Evolutionary conservation across 2,888 invertebrate genomes (phyloP).

Genomic region (Rhagophthalmus giganteus): DNA sequence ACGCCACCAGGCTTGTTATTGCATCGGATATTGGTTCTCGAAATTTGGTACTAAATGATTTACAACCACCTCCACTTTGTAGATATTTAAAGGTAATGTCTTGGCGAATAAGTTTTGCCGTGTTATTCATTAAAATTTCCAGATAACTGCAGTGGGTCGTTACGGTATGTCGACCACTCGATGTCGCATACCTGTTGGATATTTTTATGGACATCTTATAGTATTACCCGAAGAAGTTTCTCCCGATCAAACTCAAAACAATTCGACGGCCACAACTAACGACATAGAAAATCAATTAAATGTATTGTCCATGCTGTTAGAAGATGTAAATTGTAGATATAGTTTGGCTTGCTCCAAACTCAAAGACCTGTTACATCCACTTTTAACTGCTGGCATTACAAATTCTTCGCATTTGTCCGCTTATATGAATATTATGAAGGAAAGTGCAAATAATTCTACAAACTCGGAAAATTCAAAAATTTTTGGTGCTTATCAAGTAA

Average conservation of each 20-base stretch:
- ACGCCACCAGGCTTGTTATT: slow-evolving; percentile 81
- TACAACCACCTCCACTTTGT: slow-evolving; percentile 88
- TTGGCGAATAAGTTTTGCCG: too few species aligned
- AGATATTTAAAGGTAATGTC: slow-evolving; percentile 78
- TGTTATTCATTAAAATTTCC: slow-evolving; percentile 29
- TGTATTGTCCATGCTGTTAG: slow-evolving; percentile 70
- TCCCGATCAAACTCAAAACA: slow-evolving; percentile 49
- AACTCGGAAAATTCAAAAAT: slow-evolving; percentile 57
- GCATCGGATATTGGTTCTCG: slow-evolving; percentile 86
- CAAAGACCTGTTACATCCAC: slow-evolving; percentile 75
- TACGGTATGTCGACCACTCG: slow-evolving; percentile 90
- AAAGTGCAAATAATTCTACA: slow-evolving; percentile 39
- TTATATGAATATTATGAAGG: slow-evolving; percentile 65
- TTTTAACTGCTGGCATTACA: slow-evolving; percentile 77
- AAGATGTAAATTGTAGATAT: slow-evolving; percentile 79
- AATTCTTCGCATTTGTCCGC: slow-evolving; percentile 83
- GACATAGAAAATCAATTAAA: slow-evolving; percentile 64
- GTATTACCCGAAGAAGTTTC: slow-evolving; percentile 64
- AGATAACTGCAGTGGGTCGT: slow-evolving; percentile 89
- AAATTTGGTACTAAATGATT: slow-evolving; percentile 82
- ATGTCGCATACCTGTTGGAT: slow-evolving; percentile 89
- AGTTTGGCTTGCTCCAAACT: slow-evolving; percentile 85
- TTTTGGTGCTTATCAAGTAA: slow-evolving; percentile 58
- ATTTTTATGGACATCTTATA: slow-evolving; percentile 89
- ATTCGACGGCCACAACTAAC: slow-evolving; percentile 43